These are phyloP conservation scores for Lineus longissimus DNA, from an alignment of 1,140 invertebrate genomes.

Conservation along the genomic window DNA sequence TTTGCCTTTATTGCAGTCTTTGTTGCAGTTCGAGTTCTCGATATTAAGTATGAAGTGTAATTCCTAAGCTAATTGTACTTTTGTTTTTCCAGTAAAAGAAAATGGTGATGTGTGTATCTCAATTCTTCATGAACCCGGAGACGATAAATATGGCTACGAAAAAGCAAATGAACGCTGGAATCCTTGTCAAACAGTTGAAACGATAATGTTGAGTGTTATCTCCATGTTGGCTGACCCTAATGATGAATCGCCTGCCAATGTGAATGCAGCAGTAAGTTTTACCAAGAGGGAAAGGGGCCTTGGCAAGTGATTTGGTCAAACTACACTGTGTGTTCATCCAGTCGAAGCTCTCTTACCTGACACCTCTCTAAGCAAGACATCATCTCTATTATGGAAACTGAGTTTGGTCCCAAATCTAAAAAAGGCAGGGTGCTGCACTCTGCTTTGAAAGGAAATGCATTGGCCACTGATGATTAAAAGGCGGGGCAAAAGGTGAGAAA, in stretches of 20 bases:
- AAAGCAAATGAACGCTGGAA: slow-evolving; percentile 98
- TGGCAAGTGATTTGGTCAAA: background rate
- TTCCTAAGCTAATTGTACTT: too few relatives aligned
- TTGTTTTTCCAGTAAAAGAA: slow-evolving; percentile 77
- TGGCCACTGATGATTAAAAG: background rate
- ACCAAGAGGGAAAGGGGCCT: background rate
- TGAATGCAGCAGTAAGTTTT: slow-evolving; percentile 92
- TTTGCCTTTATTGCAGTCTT: too few relatives aligned
- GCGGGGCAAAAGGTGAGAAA: too few relatives aligned
- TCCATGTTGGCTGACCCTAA: slow-evolving; percentile 99
- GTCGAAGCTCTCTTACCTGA: background rate
- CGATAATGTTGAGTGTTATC: slow-evolving; percentile 86
- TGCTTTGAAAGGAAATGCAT: too few relatives aligned
- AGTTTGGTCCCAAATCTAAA: background rate
- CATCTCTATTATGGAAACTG: background rate
- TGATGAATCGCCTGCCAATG: slow-evolving; percentile 99
- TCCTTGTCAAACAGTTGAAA: slow-evolving; percentile 99
- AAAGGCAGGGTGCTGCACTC: background rate
- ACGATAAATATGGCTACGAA: slow-evolving; percentile 99
- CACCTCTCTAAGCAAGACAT: background rate
- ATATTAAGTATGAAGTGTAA: too few relatives aligned
- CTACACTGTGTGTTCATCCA: background rate
- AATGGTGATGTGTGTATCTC: slow-evolving; percentile 99
- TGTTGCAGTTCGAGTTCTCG: too few relatives aligned
- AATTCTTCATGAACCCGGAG: slow-evolving; percentile 97